phyloP scores from a whole-genome alignment of 2,113 vertebrate genomes.

The Columba janthina region DNA sequence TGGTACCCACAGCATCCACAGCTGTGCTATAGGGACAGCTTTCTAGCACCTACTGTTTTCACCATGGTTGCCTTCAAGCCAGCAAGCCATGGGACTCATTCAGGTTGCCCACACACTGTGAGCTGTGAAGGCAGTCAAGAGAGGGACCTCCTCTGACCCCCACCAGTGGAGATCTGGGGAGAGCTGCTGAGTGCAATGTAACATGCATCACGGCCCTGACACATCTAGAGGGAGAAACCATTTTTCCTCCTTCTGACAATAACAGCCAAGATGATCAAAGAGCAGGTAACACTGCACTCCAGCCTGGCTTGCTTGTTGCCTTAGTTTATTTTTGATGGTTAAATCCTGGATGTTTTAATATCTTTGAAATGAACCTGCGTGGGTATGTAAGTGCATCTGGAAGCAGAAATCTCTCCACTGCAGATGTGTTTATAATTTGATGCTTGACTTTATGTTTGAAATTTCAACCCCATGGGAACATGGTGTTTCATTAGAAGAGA shows the following conservation, averaged over 20 bases:
- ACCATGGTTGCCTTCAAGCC: not conserved
- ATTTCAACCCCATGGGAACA: not conserved
- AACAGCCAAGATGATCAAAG: not conserved
- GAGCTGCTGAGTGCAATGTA: not conserved
- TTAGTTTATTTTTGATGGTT: not conserved
- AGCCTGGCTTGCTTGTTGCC: not conserved
- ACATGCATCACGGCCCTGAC: not conserved
- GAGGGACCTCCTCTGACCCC: accelerated
- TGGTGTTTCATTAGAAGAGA: not conserved
- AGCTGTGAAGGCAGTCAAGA: not conserved
- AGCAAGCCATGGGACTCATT: not conserved
- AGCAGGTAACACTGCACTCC: accelerated
- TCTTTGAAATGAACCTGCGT: not conserved
- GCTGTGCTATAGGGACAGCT: not conserved
- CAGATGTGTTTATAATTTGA: not conserved
- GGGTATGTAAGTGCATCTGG: not conserved
- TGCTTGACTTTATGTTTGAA: not conserved
- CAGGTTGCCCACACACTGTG: not conserved
- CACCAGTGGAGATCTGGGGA: not conserved
- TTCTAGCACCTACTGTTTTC: not conserved
- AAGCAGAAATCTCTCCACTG: not conserved
- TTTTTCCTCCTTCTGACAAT: not conserved
- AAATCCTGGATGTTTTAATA: not conserved
- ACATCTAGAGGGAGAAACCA: not conserved
- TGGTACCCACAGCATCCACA: not conserved